A percentile compares a stretch with the other conserved stretches of the same genome.
Evolutionary conservation across 2,888 invertebrate species (phyloP).

Genomic region (Slavum lentiscoides): DNA sequence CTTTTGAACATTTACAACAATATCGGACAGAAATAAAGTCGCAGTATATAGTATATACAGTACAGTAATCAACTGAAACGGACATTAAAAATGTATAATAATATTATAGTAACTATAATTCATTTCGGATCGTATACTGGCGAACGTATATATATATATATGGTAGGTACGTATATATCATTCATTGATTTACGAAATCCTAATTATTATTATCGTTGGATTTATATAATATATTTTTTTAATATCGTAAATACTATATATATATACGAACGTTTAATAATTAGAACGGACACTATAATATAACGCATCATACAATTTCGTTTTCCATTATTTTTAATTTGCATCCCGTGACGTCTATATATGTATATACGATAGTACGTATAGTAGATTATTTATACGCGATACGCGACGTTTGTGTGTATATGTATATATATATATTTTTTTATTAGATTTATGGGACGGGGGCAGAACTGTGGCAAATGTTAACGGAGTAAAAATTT

Average conservation of each 20-base stretch:
- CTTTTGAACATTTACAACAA: neutral
- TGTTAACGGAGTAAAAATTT: conserved; percentile 41
- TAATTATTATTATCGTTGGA: neutral
- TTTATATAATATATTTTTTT: neutral
- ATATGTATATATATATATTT: neutral
- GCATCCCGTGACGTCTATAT: neutral
- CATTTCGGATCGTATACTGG: neutral
- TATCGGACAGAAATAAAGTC: neutral
- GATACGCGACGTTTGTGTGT: neutral
- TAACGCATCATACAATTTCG: neutral
- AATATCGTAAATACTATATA: neutral
- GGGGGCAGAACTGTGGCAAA: conserved; percentile 14
- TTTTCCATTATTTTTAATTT: neutral
- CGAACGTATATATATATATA: neutral
- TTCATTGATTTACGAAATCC: neutral
- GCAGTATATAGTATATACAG: no score
- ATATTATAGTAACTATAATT: no score
- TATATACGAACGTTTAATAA: neutral
- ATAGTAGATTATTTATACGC: conserved; percentile 15
- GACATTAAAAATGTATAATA: neutral
- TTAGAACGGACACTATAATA: neutral
- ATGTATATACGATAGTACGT: neutral
- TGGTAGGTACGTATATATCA: neutral
- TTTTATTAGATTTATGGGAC: conserved; percentile 38
- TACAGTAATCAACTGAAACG: neutral